phyloP scores from a whole-genome alignment of 1,140 invertebrate genomes.

The Ectropis grisescens region DNA sequence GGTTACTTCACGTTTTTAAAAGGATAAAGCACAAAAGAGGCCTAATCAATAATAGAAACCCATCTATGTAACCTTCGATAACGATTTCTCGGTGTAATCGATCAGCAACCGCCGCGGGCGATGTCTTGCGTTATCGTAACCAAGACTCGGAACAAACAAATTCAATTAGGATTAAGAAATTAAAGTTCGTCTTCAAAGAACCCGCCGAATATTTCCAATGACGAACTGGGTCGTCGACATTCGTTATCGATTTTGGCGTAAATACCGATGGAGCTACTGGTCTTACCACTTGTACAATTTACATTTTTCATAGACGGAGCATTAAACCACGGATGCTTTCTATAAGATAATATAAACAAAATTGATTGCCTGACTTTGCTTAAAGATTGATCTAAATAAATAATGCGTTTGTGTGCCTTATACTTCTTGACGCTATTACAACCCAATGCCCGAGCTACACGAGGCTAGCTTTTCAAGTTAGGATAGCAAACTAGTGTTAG shows the following conservation, averaged over 20 bases:
- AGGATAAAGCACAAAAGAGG: conserved; percentile 18
- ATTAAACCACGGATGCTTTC: too few species aligned
- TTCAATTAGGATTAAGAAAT: conserved; percentile 66
- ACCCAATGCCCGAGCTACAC: too few species aligned
- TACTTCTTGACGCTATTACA: too few species aligned
- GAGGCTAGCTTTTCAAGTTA: too few species aligned
- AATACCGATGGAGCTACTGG: conserved; percentile 22
- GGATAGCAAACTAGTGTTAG: too few species aligned
- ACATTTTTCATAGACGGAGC: neutral
- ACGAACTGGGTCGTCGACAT: conserved; percentile 35
- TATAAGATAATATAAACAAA: too few species aligned
- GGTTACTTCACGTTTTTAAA: conserved; percentile 23
- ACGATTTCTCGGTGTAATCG: conserved; percentile 24
- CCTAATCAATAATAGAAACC: conserved; percentile 23
- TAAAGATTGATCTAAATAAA: too few species aligned
- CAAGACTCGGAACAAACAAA: conserved; percentile 50
- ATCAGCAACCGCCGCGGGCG: conserved; percentile 20
- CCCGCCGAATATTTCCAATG: conserved; percentile 37
- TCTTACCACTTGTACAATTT: conserved; percentile 6
- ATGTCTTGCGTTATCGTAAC: conserved; percentile 34
- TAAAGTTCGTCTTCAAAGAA: conserved; percentile 44
- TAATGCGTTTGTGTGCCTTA: too few species aligned
- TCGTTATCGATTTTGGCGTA: conserved; percentile 31
- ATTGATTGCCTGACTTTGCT: too few species aligned
- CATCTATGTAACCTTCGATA: conserved; percentile 28